Evolutionary conservation across 2,113 vertebrate species (phyloP).

Genomic region (Arenaria interpres): DNA sequence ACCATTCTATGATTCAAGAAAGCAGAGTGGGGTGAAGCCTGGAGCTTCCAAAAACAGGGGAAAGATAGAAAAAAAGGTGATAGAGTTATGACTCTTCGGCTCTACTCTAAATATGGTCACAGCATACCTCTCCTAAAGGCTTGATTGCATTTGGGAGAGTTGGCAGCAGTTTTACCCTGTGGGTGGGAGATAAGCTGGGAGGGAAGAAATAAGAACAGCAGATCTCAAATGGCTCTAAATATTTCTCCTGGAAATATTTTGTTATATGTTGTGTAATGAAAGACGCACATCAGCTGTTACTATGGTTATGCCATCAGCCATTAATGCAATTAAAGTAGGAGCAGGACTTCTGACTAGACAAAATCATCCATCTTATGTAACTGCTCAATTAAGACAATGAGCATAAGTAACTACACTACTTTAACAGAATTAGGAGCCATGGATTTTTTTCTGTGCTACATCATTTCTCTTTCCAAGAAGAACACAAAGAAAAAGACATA

Average conservation of each 20-base stretch:
- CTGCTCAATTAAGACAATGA: constrained; percentile 11
- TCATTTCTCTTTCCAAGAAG: constrained; percentile 18
- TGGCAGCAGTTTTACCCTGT: constrained; percentile 78
- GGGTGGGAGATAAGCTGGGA: constrained; percentile 79
- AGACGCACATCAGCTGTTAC: constrained; percentile 24
- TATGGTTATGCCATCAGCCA: constrained; percentile 47
- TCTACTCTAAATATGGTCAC: constrained; percentile 65
- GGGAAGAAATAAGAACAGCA: neutral
- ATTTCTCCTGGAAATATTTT: constrained; percentile 12
- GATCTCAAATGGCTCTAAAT: neutral
- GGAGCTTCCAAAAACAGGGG: neutral
- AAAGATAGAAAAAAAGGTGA: constrained; percentile 3
- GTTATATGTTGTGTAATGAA: constrained; percentile 8
- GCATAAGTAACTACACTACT: neutral
- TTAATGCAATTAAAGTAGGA: constrained; percentile 46
- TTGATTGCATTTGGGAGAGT: constrained; percentile 83
- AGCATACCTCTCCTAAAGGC: constrained; percentile 75
- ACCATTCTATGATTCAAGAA: constrained; percentile 69
- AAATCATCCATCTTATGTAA: constrained; percentile 50
- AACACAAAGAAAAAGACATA: neutral
- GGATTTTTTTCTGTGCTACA: neutral
- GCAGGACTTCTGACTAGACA: constrained; percentile 34
- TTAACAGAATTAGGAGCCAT: neutral
- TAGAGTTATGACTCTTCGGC: neutral
- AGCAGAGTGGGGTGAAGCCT: neutral